These are phyloP conservation scores for Otus sunia DNA, from an alignment of 2,113 vertebrate species.

Conservation along the genomic window DNA sequence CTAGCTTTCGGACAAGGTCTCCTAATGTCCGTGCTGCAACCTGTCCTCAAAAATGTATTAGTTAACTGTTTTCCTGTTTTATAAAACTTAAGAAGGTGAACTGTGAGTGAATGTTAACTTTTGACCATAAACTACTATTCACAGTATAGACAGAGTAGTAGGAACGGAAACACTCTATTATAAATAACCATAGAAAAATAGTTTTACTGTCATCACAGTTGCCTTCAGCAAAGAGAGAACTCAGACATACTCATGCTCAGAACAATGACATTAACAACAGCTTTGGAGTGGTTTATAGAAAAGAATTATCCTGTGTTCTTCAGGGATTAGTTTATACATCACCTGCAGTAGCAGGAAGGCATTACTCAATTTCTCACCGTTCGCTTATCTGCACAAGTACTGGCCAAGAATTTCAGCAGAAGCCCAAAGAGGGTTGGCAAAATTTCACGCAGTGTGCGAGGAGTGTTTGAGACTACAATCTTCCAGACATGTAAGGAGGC, in stretches of 20 bases:
- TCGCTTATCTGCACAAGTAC: constrained; percentile 95
- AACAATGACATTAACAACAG: neutral
- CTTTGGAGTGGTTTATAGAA: neutral
- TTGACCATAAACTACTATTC: neutral
- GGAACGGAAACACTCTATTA: neutral
- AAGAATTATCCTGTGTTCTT: neutral
- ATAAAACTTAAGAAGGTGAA: neutral
- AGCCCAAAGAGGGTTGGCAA: constrained; percentile 93
- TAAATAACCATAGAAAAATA: neutral
- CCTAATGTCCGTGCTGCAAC: constrained; percentile 95
- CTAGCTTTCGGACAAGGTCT: constrained; percentile 96
- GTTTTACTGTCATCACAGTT: neutral
- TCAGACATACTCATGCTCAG: neutral
- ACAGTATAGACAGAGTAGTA: neutral
- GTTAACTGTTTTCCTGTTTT: neutral
- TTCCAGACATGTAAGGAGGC: constrained; percentile 98
- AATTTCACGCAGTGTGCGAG: constrained; percentile 94
- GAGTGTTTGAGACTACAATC: constrained; percentile 97
- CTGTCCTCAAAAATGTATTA: constrained; percentile 55
- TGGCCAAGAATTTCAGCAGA: constrained; percentile 95
- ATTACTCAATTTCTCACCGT: constrained; percentile 76
- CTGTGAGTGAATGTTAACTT: neutral
- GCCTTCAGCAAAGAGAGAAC: neutral
- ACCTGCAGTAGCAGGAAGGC: neutral
- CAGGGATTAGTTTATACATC: neutral